Conservation (phyloP, 2,113 vertebrate genomes). For the Zapornia atra region DNA sequence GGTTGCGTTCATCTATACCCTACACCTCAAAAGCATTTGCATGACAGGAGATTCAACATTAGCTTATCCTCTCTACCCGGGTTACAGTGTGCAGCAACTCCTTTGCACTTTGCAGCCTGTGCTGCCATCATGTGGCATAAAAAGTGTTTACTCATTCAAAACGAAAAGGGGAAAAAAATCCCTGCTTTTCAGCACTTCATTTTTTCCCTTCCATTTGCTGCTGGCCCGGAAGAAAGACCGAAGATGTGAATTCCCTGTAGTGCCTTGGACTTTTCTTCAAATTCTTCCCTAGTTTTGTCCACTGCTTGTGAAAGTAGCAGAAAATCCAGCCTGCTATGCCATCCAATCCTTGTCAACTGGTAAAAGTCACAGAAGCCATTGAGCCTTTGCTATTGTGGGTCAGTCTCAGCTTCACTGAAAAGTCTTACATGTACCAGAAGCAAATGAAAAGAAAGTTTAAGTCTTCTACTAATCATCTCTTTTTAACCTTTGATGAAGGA, state of each 20-base stretch:
- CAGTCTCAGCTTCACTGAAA: background rate
- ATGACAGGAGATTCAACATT: background rate
- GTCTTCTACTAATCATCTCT: background rate
- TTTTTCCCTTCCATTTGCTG: background rate
- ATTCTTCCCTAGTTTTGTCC: background rate
- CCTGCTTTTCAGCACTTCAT: background rate
- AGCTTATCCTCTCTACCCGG: rapidly evolving
- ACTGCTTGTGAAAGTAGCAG: background rate
- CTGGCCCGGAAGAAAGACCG: background rate
- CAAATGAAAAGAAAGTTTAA: background rate
- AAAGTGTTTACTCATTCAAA: background rate
- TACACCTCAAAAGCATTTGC: background rate
- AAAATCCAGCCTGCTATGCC: background rate
- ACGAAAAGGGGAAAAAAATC: rapidly evolving
- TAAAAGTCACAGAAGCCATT: background rate
- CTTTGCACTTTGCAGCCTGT: constrained; percentile 51
- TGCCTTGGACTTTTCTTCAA: background rate
- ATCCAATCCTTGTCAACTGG: rapidly evolving
- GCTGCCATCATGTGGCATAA: constrained; percentile 75
- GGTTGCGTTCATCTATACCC: rapidly evolving
- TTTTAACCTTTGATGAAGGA: background rate
- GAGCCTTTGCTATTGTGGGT: background rate
- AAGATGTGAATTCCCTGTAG: background rate
- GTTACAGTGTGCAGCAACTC: background rate
- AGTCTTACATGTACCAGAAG: background rate